Conservation (phyloP, 2,888 invertebrate species). For the Adineta ricciae region DNA sequence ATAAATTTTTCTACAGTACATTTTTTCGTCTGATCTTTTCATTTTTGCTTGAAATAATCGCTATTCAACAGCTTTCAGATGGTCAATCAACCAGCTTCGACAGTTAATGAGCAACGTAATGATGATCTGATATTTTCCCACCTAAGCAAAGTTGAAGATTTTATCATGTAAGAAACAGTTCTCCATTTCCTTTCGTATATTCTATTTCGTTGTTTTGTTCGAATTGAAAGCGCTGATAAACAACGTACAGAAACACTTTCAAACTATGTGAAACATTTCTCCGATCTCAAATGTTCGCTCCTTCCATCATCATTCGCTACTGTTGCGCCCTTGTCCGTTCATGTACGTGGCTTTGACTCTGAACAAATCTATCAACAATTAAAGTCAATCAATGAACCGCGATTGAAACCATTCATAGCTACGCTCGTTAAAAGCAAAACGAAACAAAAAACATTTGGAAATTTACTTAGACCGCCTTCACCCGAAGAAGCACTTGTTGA, state of each 20-base stretch:
- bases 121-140: not conserved
- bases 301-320: not conserved
- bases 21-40: not conserved
- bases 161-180: not conserved
- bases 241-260: not conserved
- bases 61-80: not conserved
- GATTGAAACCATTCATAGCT: not conserved
- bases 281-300: not conserved
- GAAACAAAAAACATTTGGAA: not conserved
- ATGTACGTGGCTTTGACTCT: constrained; percentile 57
- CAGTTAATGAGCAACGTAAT: not conserved
- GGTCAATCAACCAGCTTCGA: not conserved
- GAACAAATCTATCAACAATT: constrained; percentile 91
- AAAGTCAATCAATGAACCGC: constrained; percentile 64
- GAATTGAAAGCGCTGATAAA: not conserved
- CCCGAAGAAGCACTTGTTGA: constrained; percentile 34
- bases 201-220: not conserved
- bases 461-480: not conserved
- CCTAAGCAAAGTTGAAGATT: not conserved
- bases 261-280: not conserved
- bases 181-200: too few species aligned
- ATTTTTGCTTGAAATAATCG: not conserved
- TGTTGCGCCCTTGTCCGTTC: not conserved
- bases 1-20: too few species aligned
- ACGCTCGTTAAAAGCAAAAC: constrained; percentile 32